Evolutionary conservation across 2,797 vertebrate species (phyloP).

Genomic region (Atherinosoma microstoma): DNA sequence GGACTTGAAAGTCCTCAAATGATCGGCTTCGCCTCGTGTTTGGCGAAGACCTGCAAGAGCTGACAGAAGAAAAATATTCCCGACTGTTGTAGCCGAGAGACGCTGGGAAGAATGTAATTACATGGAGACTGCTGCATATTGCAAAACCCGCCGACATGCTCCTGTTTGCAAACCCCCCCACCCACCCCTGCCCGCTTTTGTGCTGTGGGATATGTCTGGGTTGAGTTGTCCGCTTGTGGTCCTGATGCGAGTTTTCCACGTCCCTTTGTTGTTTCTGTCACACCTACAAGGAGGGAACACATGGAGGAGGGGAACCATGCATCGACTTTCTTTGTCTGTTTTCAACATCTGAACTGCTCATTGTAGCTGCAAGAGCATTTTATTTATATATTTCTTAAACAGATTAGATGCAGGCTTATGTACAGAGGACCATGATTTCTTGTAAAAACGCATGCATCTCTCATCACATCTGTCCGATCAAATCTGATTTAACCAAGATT

Average conservation of each 20-base stretch:
- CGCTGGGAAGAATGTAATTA: slow-evolving; percentile 69
- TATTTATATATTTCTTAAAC: neutral
- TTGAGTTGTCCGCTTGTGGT: slow-evolving; percentile 69
- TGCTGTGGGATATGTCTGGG: slow-evolving; percentile 51
- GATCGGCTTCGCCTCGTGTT: slow-evolving; percentile 32
- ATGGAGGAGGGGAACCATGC: slow-evolving; percentile 42
- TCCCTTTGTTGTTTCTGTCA: slow-evolving; percentile 75
- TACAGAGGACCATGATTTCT: neutral
- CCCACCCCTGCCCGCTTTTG: slow-evolving; percentile 25
- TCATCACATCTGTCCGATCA: slow-evolving; percentile 20
- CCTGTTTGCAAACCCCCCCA: slow-evolving; percentile 37
- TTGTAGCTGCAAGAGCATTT: neutral
- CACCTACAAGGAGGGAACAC: slow-evolving; percentile 59
- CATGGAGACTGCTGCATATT: slow-evolving; percentile 62
- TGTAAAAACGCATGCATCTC: neutral
- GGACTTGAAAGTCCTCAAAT: slow-evolving; percentile 46
- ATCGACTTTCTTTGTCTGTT: slow-evolving; percentile 61
- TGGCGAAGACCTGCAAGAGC: slow-evolving; percentile 31
- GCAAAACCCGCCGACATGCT: slow-evolving; percentile 58
- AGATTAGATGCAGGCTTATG: slow-evolving; percentile 14
- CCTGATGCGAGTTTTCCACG: slow-evolving; percentile 84
- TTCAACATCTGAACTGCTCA: slow-evolving; percentile 5
- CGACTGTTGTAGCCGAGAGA: slow-evolving; percentile 56
- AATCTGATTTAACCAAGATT: neutral
- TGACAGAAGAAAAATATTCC: slow-evolving; percentile 51